phyloP scores from a whole-genome alignment of 30 jellyfish, hydroid and myxozoan species.

The Hydractinia echinata region DNA sequence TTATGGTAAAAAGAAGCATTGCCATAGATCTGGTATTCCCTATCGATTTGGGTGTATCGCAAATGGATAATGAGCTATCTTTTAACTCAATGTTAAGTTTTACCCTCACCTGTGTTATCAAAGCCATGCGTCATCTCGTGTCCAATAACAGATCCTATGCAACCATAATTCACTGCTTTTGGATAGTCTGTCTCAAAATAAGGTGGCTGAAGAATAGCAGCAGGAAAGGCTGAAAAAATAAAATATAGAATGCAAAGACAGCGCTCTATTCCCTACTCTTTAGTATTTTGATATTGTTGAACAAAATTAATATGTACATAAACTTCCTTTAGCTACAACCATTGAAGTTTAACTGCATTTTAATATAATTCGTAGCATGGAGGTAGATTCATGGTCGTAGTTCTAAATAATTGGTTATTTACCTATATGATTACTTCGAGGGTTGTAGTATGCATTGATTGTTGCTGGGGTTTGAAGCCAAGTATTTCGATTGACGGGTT shows the following conservation, averaged over 20 bases:
- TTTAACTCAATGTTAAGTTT: no score
- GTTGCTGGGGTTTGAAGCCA: conserved; percentile 91
- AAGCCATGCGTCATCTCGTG: conserved; percentile 91
- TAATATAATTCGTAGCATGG: no score
- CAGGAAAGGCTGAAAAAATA: conserved; percentile 71
- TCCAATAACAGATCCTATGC: conserved; percentile 89
- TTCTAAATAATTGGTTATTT: neutral
- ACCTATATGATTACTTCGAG: conserved; percentile 80
- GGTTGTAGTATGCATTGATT: conserved; percentile 77
- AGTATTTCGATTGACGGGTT: conserved; percentile 57
- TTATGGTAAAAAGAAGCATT: no score
- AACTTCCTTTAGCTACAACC: neutral
- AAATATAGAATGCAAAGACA: neutral
- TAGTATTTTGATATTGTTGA: no score
- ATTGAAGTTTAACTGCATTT: no score
- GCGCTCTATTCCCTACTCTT: no score
- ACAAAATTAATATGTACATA: no score
- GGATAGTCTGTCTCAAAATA: conserved; percentile 67
- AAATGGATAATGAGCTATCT: no score
- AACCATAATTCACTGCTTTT: conserved; percentile 76
- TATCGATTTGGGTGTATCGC: no score
- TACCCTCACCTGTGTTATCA: conserved; percentile 63
- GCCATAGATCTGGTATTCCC: no score
- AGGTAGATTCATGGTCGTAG: no score
- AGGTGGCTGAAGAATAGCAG: conserved; percentile 97